phyloP scores from a whole-genome alignment of 92 coral and sea anemone genomes.

The Meandrina meandrites region DNA sequence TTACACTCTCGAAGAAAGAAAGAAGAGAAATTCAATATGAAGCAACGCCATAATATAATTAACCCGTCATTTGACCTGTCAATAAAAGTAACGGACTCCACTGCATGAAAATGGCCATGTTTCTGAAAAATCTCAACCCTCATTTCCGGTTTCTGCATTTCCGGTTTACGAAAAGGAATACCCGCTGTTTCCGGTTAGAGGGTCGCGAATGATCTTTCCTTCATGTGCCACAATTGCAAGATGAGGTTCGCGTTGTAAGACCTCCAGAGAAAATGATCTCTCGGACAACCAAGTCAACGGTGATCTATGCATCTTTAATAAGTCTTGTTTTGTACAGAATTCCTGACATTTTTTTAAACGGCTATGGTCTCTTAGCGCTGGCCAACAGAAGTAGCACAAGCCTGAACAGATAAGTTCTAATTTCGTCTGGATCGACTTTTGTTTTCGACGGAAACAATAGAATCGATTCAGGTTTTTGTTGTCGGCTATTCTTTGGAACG shows the following conservation, averaged over 20 bases:
- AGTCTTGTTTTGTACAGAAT: constrained; percentile 15
- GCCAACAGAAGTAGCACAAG: neutral
- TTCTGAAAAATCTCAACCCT: neutral
- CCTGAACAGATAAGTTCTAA: neutral
- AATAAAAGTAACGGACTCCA: neutral
- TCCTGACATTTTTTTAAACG: constrained; percentile 37
- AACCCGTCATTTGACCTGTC: neutral
- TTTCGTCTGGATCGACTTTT: constrained; percentile 26
- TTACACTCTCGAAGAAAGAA: neutral
- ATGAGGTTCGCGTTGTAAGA: neutral
- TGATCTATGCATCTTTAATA: constrained; percentile 27
- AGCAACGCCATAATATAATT: neutral
- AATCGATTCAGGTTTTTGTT: constrained; percentile 13
- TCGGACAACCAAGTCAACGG: constrained; percentile 15
- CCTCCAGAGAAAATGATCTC: constrained; percentile 5
- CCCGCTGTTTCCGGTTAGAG: constrained; percentile 27
- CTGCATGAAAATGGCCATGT: neutral
- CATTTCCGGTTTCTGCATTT: constrained; percentile 27
- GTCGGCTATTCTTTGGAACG: constrained; percentile 34
- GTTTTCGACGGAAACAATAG: constrained; percentile 34
- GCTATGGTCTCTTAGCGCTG: constrained; percentile 47
- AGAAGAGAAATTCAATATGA: neutral
- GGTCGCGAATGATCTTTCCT: neutral
- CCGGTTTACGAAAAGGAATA: constrained; percentile 13
- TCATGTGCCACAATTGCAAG: constrained; percentile 11